Conservation (phyloP, 2,797 vertebrate species). For the Tapera naevia region DNA sequence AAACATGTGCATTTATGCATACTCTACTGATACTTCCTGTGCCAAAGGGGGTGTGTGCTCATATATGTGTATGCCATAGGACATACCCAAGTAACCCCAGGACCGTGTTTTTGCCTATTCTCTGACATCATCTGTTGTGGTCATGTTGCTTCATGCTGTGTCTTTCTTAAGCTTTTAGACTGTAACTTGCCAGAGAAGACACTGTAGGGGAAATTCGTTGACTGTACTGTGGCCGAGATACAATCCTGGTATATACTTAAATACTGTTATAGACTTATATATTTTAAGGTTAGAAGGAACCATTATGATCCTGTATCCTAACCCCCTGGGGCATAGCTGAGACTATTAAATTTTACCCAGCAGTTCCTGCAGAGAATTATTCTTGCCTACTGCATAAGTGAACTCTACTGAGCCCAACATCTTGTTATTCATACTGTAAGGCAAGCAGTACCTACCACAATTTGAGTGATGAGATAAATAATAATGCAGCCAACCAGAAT, state of each 20-base stretch:
- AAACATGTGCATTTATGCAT: not conserved
- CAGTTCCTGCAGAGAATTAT: constrained; percentile 29
- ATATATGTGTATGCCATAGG: not conserved
- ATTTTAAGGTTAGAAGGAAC: not conserved
- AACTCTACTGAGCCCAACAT: constrained; percentile 22
- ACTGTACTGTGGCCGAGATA: not conserved
- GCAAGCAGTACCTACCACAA: constrained; percentile 60
- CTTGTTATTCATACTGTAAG: constrained; percentile 58
- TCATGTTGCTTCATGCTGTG: not conserved
- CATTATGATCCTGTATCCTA: not conserved
- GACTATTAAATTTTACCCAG: constrained; percentile 30
- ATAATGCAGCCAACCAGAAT: constrained; percentile 64
- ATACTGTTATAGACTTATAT: not conserved
- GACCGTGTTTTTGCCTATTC: not conserved
- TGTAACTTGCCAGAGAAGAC: not conserved
- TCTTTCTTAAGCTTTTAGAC: not conserved
- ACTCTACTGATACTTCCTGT: not conserved
- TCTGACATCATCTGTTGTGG: not conserved
- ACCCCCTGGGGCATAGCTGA: not conserved
- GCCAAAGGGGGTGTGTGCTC: not conserved
- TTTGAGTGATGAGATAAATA: constrained; percentile 69
- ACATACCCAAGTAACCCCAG: not conserved
- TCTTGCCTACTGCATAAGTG: constrained; percentile 42
- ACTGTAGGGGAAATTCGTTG: not conserved
- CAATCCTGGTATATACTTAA: not conserved